phyloP scores from a whole-genome alignment of 64 coral and sea anemone species.

The Stichodactyla helianthus region DNA sequence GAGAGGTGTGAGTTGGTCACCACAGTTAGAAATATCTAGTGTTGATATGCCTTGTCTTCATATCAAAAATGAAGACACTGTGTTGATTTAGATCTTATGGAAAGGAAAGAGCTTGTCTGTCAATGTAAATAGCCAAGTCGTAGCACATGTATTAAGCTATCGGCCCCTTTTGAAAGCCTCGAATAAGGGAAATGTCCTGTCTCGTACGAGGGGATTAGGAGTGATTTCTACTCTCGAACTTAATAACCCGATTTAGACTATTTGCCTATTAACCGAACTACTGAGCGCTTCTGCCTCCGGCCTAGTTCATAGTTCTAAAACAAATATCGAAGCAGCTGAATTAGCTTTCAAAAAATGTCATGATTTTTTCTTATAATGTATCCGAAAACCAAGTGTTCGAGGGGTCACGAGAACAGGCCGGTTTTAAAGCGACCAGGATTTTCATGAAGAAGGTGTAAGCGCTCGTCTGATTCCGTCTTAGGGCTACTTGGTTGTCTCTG shows the following conservation, averaged over 20 bases:
- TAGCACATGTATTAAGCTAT: conserved; percentile 4
- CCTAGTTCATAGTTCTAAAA: conserved; percentile 23
- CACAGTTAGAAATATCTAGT: neutral
- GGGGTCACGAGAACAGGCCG: neutral
- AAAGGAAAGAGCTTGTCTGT: conserved; percentile 13
- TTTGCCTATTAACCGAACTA: conserved; percentile 53
- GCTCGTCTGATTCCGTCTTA: neutral
- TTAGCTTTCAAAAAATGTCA: conserved; percentile 30
- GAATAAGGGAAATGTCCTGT: conserved; percentile 8
- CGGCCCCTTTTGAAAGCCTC: conserved; percentile 5
- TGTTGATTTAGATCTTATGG: conserved; percentile 15
- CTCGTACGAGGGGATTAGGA: neutral
- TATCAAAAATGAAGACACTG: neutral
- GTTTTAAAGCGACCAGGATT: neutral
- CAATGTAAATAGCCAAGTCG: neutral
- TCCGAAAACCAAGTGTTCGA: neutral
- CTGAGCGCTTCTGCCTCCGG: neutral
- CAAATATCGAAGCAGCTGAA: conserved; percentile 54
- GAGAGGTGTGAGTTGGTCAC: neutral
- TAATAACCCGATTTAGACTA: conserved; percentile 34
- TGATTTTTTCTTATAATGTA: conserved; percentile 22
- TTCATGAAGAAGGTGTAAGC: neutral
- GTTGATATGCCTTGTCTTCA: neutral
- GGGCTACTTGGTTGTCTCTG: neutral
- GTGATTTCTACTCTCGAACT: conserved; percentile 20